These are phyloP conservation scores for Tokudaia tokunoshimensis DNA, from an alignment of 2,797 vertebrate species.

Conservation along the genomic window DNA sequence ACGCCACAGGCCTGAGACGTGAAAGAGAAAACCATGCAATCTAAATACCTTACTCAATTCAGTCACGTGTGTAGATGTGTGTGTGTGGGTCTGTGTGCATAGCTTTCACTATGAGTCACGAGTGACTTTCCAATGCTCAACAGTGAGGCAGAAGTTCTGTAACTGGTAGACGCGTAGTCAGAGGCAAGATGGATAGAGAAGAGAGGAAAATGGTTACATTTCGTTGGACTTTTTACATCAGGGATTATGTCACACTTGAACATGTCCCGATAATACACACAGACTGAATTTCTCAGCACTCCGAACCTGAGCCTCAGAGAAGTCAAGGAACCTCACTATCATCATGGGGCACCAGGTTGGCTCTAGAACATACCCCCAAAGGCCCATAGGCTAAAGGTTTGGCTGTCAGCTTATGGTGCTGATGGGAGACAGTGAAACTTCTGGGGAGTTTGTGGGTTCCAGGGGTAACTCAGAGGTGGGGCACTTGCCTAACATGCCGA, in stretches of 20 bases:
- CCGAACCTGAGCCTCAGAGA: neutral
- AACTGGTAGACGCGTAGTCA: neutral
- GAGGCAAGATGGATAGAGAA: neutral
- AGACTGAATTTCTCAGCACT: neutral
- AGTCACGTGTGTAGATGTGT: neutral
- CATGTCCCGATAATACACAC: neutral
- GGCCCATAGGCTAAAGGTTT: neutral
- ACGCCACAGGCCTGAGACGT: neutral
- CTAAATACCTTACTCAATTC: neutral
- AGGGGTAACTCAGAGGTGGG: neutral
- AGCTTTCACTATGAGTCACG: constrained; percentile 10
- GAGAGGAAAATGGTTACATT: neutral
- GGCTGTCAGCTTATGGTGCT: neutral
- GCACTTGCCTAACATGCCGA: neutral
- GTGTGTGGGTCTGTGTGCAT: neutral
- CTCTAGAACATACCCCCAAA: neutral
- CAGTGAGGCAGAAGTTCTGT: neutral
- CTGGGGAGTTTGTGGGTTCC: neutral
- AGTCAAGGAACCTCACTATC: neutral
- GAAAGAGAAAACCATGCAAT: neutral
- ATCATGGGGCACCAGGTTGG: neutral
- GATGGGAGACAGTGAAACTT: neutral
- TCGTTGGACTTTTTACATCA: neutral
- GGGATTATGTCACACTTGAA: neutral
- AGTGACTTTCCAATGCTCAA: neutral